These are phyloP conservation scores for Onychorhynchus coronatus DNA, from an alignment of 2,113 vertebrate genomes.

Conservation along the genomic window DNA sequence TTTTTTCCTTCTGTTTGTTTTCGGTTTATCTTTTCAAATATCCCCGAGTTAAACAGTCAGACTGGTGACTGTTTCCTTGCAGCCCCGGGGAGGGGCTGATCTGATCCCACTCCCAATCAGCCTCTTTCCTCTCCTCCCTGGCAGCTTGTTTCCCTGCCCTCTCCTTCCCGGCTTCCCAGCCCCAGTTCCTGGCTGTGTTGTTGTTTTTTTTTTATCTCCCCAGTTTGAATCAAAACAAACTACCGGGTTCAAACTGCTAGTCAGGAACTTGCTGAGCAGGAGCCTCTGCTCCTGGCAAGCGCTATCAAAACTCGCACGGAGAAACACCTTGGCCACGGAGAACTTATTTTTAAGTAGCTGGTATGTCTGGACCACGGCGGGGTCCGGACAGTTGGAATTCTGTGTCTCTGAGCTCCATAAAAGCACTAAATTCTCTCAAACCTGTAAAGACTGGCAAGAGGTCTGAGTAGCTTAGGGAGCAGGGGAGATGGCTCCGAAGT, in stretches of 20 bases:
- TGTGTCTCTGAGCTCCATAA: not conserved
- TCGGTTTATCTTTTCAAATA: slow-evolving; percentile 24
- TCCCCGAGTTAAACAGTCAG: not conserved
- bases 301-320: not conserved
- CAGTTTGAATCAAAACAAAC: slow-evolving; percentile 53
- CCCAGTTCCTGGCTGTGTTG: not conserved
- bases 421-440: not conserved
- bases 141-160: not conserved
- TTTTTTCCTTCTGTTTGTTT: not conserved
- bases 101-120: not conserved
- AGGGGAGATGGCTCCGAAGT: not conserved
- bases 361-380: not conserved
- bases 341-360: not conserved
- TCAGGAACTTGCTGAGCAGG: not conserved
- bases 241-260: not conserved
- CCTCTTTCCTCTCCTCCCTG: not conserved
- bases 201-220: too few species aligned
- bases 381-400: not conserved
- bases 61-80: not conserved
- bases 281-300: not conserved
- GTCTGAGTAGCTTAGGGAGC: not conserved
- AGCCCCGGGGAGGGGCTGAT: not conserved
- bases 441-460: not conserved
- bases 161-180: not conserved
- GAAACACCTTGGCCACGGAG: not conserved